Evolutionary conservation across 2,113 vertebrate species (phyloP).

Genomic region (Pavo muticus): DNA sequence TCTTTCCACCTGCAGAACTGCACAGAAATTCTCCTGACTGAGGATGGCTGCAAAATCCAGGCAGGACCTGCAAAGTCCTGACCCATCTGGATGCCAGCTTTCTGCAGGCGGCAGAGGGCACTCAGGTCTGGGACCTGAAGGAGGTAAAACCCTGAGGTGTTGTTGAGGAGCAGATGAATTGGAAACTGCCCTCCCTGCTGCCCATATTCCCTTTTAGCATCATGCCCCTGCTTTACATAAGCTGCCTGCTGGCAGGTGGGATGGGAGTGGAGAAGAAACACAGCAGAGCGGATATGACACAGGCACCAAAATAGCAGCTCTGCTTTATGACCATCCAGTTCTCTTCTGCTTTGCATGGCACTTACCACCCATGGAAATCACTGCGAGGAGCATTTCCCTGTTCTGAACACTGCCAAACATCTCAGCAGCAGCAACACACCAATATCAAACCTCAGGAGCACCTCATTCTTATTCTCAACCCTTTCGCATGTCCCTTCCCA

Average conservation of each 20-base stretch:
- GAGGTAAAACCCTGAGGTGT: background rate
- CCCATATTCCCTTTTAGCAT: background rate
- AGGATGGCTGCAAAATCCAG: background rate
- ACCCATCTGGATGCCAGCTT: background rate
- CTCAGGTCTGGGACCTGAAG: background rate
- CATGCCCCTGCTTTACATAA: background rate
- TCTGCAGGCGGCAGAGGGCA: background rate
- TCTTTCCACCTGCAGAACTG: background rate
- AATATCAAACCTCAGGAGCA: background rate
- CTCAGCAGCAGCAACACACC: background rate
- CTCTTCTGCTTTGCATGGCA: background rate
- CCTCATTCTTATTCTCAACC: background rate
- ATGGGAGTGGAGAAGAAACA: background rate
- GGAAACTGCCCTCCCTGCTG: background rate
- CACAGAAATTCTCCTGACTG: background rate
- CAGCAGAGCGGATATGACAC: background rate
- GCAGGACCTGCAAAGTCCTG: background rate
- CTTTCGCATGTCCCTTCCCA: background rate
- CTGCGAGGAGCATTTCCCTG: background rate
- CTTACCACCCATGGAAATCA: fast-evolving
- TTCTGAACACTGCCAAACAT: background rate
- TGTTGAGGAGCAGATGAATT: fast-evolving
- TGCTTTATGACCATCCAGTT: fast-evolving
- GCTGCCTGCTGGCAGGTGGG: background rate
- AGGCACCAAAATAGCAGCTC: background rate